Conservation (phyloP, 2,113 vertebrate species). For the Podarcis raffonei region DNA sequence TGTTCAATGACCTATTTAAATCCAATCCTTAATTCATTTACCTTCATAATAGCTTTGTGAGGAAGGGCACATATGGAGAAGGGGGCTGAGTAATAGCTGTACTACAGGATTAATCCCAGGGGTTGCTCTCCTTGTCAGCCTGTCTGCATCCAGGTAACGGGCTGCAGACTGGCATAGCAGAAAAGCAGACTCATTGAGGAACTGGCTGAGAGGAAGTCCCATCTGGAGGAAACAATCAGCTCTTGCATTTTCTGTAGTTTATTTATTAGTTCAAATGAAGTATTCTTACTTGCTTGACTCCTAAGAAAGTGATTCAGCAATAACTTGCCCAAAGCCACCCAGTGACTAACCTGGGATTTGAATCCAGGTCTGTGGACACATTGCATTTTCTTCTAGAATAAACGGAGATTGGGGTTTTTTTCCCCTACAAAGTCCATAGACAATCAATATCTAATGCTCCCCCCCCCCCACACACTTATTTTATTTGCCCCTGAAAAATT, state of each 20-base stretch:
- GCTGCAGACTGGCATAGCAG: not conserved
- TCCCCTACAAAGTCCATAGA: too few species aligned
- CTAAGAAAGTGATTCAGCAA: not conserved
- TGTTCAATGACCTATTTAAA: not conserved
- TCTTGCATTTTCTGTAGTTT: not conserved
- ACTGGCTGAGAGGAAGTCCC: not conserved
- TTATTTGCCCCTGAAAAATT: too few species aligned
- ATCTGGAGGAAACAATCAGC: not conserved
- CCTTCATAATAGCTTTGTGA: not conserved
- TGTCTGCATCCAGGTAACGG: not conserved
- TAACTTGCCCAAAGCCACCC: not conserved
- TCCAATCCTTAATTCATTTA: not conserved
- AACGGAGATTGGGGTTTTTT: too few species aligned
- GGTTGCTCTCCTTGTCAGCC: not conserved
- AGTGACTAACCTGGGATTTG: not conserved
- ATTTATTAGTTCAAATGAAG: not conserved
- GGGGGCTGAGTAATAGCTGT: not conserved
- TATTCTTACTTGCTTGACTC: not conserved
- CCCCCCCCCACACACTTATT: too few species aligned
- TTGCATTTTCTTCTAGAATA: not conserved
- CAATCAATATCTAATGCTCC: too few species aligned
- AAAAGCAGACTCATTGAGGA: not conserved
- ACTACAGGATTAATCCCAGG: not conserved
- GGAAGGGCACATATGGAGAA: not conserved
- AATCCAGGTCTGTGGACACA: not conserved